A percentile compares a stretch with the other conserved stretches of the same genome.
phyloP scores from a whole-genome alignment of 1,140 invertebrate species.

The Heliconius hewitsoni region DNA sequence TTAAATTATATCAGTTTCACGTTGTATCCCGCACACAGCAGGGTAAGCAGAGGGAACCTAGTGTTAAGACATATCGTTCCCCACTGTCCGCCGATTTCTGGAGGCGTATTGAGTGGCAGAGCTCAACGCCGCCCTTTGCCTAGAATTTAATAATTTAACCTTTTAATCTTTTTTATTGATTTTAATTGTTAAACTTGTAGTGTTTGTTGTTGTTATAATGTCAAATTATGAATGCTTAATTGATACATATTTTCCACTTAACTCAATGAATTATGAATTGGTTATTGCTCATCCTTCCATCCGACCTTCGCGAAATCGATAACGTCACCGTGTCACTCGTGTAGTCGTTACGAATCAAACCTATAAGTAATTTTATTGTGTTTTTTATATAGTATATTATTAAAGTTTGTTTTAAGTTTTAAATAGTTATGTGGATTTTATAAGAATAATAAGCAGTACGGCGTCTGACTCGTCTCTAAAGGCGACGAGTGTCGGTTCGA shows the following conservation, averaged over 20 bases:
- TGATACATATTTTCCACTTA: not conserved
- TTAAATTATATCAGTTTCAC: too few relatives aligned
- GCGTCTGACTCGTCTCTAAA: too few relatives aligned
- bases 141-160: too few relatives aligned
- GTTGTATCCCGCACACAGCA: too few relatives aligned
- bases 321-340: constrained; percentile 3
- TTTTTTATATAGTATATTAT: not conserved
- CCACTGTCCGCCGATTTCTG: too few relatives aligned
- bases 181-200: too few relatives aligned
- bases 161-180: too few relatives aligned
- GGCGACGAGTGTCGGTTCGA: too few relatives aligned
- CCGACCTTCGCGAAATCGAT: constrained; percentile 14
- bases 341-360: not conserved
- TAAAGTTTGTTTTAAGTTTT: not conserved
- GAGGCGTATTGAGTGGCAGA: too few relatives aligned
- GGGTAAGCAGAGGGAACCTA: too few relatives aligned
- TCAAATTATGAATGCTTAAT: not conserved
- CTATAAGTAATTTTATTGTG: not conserved
- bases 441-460: not conserved
- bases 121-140: too few relatives aligned
- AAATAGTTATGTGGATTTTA: not conserved
- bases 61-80: too few relatives aligned
- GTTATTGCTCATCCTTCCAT: constrained; percentile 14
- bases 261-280: constrained; percentile 10
- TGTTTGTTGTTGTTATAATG: not conserved